Base-by-base conservation (phyloP, 2,888 invertebrate species). In the Thelaira solivaga region DNA sequence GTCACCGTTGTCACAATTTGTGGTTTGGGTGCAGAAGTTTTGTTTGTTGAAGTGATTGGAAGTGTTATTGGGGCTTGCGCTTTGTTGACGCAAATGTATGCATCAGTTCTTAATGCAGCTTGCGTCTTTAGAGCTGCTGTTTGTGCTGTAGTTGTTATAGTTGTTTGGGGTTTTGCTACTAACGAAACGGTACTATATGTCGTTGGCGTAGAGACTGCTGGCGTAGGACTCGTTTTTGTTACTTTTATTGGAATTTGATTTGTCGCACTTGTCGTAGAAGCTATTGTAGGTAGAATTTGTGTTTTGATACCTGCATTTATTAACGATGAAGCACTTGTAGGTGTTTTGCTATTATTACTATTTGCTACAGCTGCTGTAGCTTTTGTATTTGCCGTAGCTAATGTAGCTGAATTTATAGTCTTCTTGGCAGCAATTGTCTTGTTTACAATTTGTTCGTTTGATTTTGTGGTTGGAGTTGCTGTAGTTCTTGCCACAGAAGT, bases 31-130 rank as follows among this genome's bases (percentile, higher is more conserved):
- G 49, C 43, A 29, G 29, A 16, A n/a, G 29, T n/a, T 31, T 1
- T 64, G 34, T 43, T 4, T 10, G 16, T 49, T 41, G 47, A 36
- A 47, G 64, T 29, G 31, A 20, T 34, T 61, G 49, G 69, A 72
- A 81, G 67, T 41, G 75, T 72, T 57, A 75, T 16, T 81, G 81
- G 67, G 6, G 73, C 18, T 31, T 34, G 59, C 55, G 62, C 75
- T 57, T 71, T 55, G 64, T 29, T 43, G n/a, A n/a, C n/a, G n/a
- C n/a, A n/a, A n/a, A n/a, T n/a, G n/a, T n/a, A n/a, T n/a, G n/a
- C n/a, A n/a, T n/a, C 22, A 6, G 29, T 8, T 13, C 20, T 72
- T 4, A 26, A 13, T 47, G 22, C 20, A 5, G 41, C 10, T 2
- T 4, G 0, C 31, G 11, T 8, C 7, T n/a, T 45, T 61, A 41